phyloP scores from a whole-genome alignment of 2,113 vertebrate species.

The Pogonocichla stellata region DNA sequence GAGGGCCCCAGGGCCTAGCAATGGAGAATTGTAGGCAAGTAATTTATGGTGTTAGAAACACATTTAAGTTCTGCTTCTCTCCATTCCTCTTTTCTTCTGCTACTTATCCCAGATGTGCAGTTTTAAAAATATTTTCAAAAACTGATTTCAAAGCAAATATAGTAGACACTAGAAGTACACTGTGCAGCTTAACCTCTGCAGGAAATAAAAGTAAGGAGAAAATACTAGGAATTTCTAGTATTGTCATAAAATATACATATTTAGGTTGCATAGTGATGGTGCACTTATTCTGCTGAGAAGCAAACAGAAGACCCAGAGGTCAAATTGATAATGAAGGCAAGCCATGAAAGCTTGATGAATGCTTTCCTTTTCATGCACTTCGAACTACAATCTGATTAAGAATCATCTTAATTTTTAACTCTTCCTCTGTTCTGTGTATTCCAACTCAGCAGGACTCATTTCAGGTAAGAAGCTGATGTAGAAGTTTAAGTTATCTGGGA shows the following conservation, averaged over 20 bases:
- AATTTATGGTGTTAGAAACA: not conserved
- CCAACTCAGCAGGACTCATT: not conserved
- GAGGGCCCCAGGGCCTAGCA: not conserved
- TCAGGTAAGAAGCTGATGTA: not conserved
- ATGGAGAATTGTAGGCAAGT: not conserved
- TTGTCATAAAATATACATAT: accelerated
- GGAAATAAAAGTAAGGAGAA: not conserved
- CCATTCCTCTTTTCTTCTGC: not conserved
- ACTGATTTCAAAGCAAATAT: not conserved
- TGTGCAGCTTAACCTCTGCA: not conserved
- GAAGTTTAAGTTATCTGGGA: not conserved
- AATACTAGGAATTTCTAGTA: not conserved
- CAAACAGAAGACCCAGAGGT: not conserved
- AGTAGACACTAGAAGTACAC: not conserved
- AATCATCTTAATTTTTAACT: not conserved
- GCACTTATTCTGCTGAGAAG: not conserved
- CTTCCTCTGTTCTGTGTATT: not conserved
- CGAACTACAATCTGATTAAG: not conserved
- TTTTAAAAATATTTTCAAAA: not conserved
- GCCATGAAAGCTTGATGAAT: not conserved
- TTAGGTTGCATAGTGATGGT: not conserved
- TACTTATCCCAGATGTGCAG: not conserved
- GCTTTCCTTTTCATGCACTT: not conserved
- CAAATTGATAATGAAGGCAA: not conserved
- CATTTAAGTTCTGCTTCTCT: not conserved